Evolutionary conservation across 1,140 invertebrate species (phyloP), one percentile per base, ranked within the genome.

Genomic region (Cyphomyrmex costatus): DNA sequence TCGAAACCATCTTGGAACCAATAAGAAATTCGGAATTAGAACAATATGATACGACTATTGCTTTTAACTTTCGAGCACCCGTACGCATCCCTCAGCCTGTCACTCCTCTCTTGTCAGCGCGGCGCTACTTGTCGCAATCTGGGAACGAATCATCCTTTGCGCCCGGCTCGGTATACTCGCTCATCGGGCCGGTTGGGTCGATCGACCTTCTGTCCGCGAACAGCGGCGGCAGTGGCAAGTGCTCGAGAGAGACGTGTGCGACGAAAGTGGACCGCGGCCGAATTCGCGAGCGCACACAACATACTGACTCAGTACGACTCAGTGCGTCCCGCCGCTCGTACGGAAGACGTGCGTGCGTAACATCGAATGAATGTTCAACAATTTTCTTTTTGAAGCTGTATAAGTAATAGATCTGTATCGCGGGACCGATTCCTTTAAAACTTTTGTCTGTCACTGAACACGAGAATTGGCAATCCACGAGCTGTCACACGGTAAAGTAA

Each of bases 201-300:
- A 80, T 80, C 78, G 78, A 80, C 78, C 63, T 80, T 68, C 33
- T 30, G 46, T 70, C 21, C 49, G 63, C 49, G 10, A 49, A 49
- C 16, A 24, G 21, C 46, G 30, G 30, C 49, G 60, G 42, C 27
- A 14, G 33, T 6, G 27, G 30, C 68, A 12, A 71, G 42, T 30
- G 49, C 19, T 58, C 53, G 73, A 14, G 46, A 14, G 46, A 36
- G 49, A 36, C 60, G 42, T n/a, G 30, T 68, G 33, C 73, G 46
- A 68, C 63, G 33, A 70, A 80, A 80, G 78, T 80, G 49, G 77
- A 68, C 30, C 46, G 77, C 65, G 78, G n/a, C 33, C 63, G 78
- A 56, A 78, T 78, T 78, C 42, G n/a, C 5, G 61, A 33, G 42
- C 2, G 27, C 14, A 53, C n/a, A 24, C 42, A 5, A 79, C 27